These are phyloP conservation scores for Lacanobia oleracea DNA, from an alignment of 2,888 invertebrate genomes.

Conservation along the genomic window DNA sequence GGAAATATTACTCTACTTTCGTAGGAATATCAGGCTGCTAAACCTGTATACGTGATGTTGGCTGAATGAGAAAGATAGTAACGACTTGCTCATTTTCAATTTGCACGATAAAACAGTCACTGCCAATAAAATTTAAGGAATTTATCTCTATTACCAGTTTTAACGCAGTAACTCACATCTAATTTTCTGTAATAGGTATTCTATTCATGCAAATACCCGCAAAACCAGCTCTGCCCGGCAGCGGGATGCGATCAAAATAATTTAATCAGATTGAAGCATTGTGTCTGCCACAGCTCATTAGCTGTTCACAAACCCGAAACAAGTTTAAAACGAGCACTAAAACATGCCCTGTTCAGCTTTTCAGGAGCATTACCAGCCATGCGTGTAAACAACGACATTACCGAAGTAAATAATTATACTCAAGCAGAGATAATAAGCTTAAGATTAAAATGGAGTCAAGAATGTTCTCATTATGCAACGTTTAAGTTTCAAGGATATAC, in stretches of 20 bases:
- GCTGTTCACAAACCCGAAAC: constrained; percentile 48
- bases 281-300: constrained; percentile 55
- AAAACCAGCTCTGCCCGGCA: neutral
- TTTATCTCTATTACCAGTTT: too few species aligned
- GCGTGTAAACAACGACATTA: constrained; percentile 61
- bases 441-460: constrained; percentile 56
- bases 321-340: constrained; percentile 42
- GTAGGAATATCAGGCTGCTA: neutral
- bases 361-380: constrained; percentile 51
- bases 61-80: neutral
- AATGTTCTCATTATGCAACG: constrained; percentile 48
- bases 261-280: constrained; percentile 58
- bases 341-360: constrained; percentile 38
- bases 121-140: too few species aligned
- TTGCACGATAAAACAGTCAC: too few species aligned
- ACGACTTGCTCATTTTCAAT: neutral
- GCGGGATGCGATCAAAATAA: constrained; percentile 51
- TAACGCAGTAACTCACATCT: neutral
- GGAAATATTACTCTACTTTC: constrained; percentile 1
- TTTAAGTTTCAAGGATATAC: constrained; percentile 39
- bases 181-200: constrained; percentile 6
- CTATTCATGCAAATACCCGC: constrained; percentile 5
- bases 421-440: constrained; percentile 50
- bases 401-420: constrained; percentile 41
- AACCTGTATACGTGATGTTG: neutral